Percentiles rank a stretch among this genome's conserved stretches.
Conservation (phyloP, 2,113 vertebrate species). For the Barbus barbus region DNA sequence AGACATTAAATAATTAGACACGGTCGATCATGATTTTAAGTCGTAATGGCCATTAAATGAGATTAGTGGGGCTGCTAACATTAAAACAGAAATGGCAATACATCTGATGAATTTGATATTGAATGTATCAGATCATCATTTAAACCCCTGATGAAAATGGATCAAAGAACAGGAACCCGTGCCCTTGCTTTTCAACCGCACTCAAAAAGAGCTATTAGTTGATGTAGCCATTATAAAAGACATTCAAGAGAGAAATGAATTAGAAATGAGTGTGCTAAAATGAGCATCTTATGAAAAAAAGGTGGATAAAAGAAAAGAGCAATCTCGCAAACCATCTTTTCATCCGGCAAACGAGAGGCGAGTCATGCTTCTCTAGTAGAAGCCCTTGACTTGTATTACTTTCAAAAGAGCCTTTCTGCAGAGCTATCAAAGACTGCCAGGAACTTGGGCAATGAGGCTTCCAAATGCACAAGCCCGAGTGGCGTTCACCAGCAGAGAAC, state of each 20-base stretch:
- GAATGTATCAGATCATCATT: conserved; percentile 45
- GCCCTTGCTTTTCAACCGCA: conserved; percentile 47
- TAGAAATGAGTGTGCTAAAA: conserved; percentile 44
- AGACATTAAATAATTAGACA: conserved; percentile 39
- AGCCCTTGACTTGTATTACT: conserved; percentile 56
- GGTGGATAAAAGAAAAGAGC: conserved; percentile 42
- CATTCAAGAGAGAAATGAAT: conserved; percentile 36
- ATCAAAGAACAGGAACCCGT: conserved; percentile 22
- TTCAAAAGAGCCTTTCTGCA: conserved; percentile 54
- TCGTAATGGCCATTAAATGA: conserved; percentile 37
- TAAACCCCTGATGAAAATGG: conserved; percentile 43
- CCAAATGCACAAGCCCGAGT: conserved; percentile 44
- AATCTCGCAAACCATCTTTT: conserved; percentile 54
- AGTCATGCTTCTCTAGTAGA: conserved; percentile 57
- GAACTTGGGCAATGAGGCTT: conserved; percentile 48
- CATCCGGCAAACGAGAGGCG: conserved; percentile 54
- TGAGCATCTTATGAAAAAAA: conserved; percentile 38
- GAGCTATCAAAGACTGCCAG: conserved; percentile 52
- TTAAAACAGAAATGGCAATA: conserved; percentile 41
- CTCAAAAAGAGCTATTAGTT: conserved; percentile 47
- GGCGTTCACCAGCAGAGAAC: conserved; percentile 47
- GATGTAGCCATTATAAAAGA: conserved; percentile 40
- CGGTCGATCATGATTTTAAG: conserved; percentile 29
- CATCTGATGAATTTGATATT: conserved; percentile 39
- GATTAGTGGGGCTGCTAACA: conserved; percentile 34